These are phyloP conservation scores for Serripes groenlandicus DNA, from an alignment of 2,888 invertebrate genomes.

Conservation along the genomic window DNA sequence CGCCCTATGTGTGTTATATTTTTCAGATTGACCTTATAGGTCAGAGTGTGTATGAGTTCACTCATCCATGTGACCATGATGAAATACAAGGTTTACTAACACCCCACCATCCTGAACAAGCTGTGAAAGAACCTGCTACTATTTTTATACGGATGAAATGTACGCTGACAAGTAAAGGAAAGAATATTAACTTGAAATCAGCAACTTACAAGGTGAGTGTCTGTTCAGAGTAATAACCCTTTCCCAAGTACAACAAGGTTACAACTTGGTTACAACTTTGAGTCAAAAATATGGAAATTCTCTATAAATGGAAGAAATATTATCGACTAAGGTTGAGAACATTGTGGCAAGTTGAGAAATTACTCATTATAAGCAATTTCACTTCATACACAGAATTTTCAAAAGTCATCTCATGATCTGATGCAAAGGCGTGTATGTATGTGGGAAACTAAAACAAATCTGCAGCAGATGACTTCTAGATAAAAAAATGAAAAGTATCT, in stretches of 20 bases:
- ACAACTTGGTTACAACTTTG: neutral
- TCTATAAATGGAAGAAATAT: too few relatives aligned
- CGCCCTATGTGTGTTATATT: too few relatives aligned
- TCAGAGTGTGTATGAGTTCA: conserved; percentile 96
- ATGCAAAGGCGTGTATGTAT: too few relatives aligned
- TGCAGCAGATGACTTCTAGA: too few relatives aligned
- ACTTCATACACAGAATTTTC: too few relatives aligned
- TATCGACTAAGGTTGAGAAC: too few relatives aligned
- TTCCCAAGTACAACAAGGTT: neutral
- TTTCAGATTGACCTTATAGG: conserved; percentile 98
- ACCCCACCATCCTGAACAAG: conserved; percentile 76
- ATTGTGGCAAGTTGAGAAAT: too few relatives aligned
- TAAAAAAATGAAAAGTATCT: too few relatives aligned
- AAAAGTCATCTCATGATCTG: too few relatives aligned
- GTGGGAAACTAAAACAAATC: too few relatives aligned
- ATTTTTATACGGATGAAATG: conserved; percentile 96
- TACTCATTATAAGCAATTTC: too few relatives aligned
- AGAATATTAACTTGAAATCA: conserved; percentile 97
- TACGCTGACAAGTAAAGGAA: conserved; percentile 97
- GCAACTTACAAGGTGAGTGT: conserved; percentile 95
- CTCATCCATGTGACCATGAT: conserved; percentile 97
- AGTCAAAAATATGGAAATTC: too few relatives aligned
- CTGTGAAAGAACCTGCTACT: conserved; percentile 84
- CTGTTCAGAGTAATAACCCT: neutral
- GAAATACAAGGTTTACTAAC: conserved; percentile 91